Conservation (phyloP, 2,888 invertebrate genomes). For the Campaea margaritaria region DNA sequence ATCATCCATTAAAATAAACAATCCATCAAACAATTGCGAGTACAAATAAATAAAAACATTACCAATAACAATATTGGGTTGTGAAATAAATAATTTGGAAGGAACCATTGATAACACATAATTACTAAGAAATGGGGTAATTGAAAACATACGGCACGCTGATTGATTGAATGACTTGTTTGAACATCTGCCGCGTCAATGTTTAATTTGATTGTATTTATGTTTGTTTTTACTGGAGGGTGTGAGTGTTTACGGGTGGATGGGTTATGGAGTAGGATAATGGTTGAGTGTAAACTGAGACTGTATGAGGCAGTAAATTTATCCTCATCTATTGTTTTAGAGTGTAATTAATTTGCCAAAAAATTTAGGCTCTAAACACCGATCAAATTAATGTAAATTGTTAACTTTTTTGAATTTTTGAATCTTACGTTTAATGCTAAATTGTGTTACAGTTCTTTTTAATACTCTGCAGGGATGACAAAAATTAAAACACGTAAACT, state of each 20-base stretch:
- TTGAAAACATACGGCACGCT: constrained; percentile 58
- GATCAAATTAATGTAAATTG: no score
- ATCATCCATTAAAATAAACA: background rate
- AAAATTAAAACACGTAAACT: no score
- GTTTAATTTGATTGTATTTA: constrained; percentile 59
- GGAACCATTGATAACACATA: no score
- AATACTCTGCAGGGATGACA: no score
- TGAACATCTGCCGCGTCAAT: constrained; percentile 68
- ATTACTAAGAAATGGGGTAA: constrained; percentile 42
- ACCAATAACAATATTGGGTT: constrained; percentile 16
- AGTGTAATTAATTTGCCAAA: no score
- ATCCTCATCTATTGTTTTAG: background rate
- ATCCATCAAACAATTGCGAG: constrained; percentile 17
- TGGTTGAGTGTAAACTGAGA: constrained; percentile 11
- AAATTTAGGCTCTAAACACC: no score
- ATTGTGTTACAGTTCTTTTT: no score
- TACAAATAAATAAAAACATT: constrained; percentile 14
- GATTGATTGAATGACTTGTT: constrained; percentile 66
- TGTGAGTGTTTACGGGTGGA: constrained; percentile 42
- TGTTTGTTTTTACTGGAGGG: constrained; percentile 46
- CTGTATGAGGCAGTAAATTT: background rate
- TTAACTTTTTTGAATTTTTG: no score
- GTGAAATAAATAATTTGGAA: constrained; percentile 40
- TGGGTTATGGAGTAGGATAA: constrained; percentile 33
- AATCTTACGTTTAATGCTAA: no score